Evolutionary conservation across 2,888 invertebrate genomes (phyloP).

Genomic region (Lampropteryx suffumata): DNA sequence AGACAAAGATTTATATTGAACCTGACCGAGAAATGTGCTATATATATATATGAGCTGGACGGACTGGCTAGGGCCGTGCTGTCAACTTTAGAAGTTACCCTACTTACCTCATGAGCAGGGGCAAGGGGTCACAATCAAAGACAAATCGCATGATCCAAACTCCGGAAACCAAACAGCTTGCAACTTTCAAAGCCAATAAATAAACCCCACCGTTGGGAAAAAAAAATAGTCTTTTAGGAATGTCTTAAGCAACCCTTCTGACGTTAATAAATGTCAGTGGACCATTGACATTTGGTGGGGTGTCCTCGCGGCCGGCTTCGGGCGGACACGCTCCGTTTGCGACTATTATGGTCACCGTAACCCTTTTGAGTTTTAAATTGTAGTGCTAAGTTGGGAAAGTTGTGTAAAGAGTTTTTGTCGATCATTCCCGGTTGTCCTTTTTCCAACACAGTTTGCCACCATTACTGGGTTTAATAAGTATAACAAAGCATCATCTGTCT

Average conservation of each 20-base stretch:
- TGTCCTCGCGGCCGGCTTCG: slow-evolving; percentile 41
- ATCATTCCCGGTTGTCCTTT: too few relatives aligned
- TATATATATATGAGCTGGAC: too few relatives aligned
- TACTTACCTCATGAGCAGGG: not conserved
- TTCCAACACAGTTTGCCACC: too few relatives aligned
- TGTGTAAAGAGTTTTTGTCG: too few relatives aligned
- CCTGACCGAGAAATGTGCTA: too few relatives aligned
- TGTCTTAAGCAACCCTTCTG: slow-evolving; percentile 64
- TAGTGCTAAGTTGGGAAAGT: slow-evolving; percentile 12
- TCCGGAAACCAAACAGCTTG: slow-evolving; percentile 16
- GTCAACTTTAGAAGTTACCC: not conserved
- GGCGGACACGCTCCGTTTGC: slow-evolving; percentile 47
- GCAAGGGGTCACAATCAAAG: not conserved
- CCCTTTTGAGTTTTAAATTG: slow-evolving; percentile 22
- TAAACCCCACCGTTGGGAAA: slow-evolving; percentile 46
- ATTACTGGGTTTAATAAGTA: too few relatives aligned
- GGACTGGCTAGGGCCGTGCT: too few relatives aligned
- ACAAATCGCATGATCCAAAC: slow-evolving; percentile 18
- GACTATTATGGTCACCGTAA: slow-evolving; percentile 47
- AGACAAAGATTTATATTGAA: too few relatives aligned
- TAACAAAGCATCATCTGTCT: too few relatives aligned
- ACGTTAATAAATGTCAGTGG: slow-evolving; percentile 76
- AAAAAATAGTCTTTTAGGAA: slow-evolving; percentile 62
- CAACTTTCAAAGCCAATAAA: slow-evolving; percentile 30
- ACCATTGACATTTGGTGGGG: slow-evolving; percentile 59